A percentile compares a stretch with the other conserved stretches of the same genome.
Conservation (phyloP, 1,140 invertebrate genomes). For the Drosophila paulistorum region DNA sequence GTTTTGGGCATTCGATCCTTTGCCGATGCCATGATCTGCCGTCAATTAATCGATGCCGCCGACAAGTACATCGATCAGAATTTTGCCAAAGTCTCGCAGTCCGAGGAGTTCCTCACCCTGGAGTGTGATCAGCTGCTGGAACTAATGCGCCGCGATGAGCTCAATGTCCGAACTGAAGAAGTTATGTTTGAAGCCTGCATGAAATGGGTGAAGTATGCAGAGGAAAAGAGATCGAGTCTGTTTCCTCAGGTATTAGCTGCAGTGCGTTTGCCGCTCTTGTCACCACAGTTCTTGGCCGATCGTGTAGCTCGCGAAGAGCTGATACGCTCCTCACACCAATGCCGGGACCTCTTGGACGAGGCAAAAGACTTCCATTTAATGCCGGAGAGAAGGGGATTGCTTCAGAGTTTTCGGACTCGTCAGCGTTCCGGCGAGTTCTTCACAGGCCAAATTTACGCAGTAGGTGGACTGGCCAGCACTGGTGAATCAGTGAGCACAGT, state of each 20-base stretch:
- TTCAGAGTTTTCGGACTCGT: conserved; percentile 90
- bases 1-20: conserved; percentile 93
- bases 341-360: conserved; percentile 92
- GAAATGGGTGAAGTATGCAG: conserved; percentile 91
- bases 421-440: conserved; percentile 90
- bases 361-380: conserved; percentile 93
- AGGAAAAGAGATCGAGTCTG: conserved; percentile 84
- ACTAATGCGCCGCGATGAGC: conserved; percentile 90
- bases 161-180: conserved; percentile 89
- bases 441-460: conserved; percentile 93
- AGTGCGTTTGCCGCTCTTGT: conserved; percentile 91
- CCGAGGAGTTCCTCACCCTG: conserved; percentile 89
- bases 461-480: conserved; percentile 93
- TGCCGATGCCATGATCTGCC: conserved; percentile 92
- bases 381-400: conserved; percentile 89
- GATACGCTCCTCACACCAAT: conserved; percentile 89
- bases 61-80: conserved; percentile 93
- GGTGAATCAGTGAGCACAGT: conserved; percentile 94
- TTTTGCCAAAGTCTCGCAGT: conserved; percentile 90
- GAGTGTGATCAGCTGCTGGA: conserved; percentile 87
- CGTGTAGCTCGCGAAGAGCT: conserved; percentile 92
- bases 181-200: conserved; percentile 94
- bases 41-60: conserved; percentile 88
- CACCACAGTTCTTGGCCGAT: conserved; percentile 93
- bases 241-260: conserved; percentile 89